Conservation (phyloP, 30 jellyfish, hydroid and myxozoan species). For the Rhopilema esculentum region DNA sequence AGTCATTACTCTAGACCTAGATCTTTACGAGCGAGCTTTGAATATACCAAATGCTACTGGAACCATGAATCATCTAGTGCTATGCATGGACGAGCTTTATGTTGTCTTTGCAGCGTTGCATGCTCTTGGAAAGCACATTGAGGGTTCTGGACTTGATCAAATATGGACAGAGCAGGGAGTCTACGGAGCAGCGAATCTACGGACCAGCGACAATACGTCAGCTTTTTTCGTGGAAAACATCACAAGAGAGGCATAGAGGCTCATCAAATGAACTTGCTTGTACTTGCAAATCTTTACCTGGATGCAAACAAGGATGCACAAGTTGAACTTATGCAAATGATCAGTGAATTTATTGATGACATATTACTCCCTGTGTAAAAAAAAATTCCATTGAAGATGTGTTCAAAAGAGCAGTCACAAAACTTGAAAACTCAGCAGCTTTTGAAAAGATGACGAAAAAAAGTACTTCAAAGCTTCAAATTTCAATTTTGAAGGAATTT, state of each 20-base stretch:
- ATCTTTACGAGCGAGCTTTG: constrained; percentile 46
- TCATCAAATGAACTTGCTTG: constrained; percentile 3
- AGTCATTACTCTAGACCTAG: constrained; percentile 40
- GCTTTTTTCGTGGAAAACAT: constrained; percentile 24
- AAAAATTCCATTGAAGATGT: constrained; percentile 10
- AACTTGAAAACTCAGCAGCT: constrained; percentile 11
- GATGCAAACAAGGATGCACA: background rate
- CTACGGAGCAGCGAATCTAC: constrained; percentile 33
- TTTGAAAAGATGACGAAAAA: constrained; percentile 18
- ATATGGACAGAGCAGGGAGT: constrained; percentile 31
- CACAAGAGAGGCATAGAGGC: constrained; percentile 54
- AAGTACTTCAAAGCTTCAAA: constrained; percentile 12
- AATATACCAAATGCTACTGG: constrained; percentile 24
- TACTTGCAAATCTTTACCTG: constrained; percentile 2
- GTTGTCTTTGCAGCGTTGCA: constrained; percentile 39
- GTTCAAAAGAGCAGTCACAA: constrained; percentile 21
- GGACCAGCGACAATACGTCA: too few species aligned
- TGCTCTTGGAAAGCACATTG: constrained; percentile 49
- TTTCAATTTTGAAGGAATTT: too few species aligned
- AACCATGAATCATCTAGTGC: constrained; percentile 19
- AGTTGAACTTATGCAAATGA: background rate
- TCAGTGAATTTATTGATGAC: constrained; percentile 3
- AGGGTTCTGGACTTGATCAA: constrained; percentile 49
- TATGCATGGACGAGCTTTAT: constrained; percentile 29
- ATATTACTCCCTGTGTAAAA: too few species aligned